Evolutionary conservation across 2,797 vertebrate species (phyloP).

Genomic region (Prionace glauca): DNA sequence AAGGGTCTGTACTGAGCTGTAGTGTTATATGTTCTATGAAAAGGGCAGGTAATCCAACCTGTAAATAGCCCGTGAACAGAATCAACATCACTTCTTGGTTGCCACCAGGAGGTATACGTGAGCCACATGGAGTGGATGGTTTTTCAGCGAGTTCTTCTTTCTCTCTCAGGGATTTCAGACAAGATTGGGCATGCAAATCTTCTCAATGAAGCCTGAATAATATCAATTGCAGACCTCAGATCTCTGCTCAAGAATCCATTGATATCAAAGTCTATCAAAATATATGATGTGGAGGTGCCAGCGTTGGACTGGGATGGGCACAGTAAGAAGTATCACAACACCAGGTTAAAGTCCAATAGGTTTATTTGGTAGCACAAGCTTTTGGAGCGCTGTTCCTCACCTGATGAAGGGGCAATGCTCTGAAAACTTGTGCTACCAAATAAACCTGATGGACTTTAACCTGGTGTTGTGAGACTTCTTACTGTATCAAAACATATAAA

Average conservation of each 20-base stretch:
- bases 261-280: background rate
- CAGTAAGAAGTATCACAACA: no score
- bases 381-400: no score
- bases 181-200: background rate
- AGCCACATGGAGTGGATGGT: background rate
- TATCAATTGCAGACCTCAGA: background rate
- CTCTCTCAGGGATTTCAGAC: background rate
- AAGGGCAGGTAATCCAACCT: background rate
- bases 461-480: no score
- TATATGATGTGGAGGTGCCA: background rate
- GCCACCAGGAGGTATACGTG: background rate
- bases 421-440: no score
- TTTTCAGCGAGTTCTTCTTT: background rate
- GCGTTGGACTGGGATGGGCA: no score
- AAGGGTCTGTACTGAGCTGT: no score
- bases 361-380: no score
- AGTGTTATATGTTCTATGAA: background rate
- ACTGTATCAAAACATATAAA: background rate
- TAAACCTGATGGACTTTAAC: no score
- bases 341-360: no score
- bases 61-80: background rate
- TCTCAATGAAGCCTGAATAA: background rate
- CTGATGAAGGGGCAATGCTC: no score
- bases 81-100: background rate
- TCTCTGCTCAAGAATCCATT: background rate